Evolutionary conservation across 2,113 vertebrate species (phyloP).

Genomic region (Oplegnathus fasciatus): DNA sequence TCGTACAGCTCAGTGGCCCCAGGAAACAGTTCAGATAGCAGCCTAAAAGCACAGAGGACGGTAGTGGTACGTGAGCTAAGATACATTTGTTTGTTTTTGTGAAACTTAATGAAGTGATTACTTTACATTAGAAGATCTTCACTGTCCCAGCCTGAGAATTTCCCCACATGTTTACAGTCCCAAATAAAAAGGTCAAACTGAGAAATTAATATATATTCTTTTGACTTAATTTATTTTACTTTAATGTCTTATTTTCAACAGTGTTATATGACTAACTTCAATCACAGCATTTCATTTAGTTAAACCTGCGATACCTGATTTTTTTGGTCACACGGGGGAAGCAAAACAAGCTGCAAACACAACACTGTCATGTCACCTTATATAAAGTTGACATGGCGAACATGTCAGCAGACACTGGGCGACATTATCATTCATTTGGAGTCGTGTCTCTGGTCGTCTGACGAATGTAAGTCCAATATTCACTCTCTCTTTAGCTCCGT

Average conservation of each 20-base stretch:
- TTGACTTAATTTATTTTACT: not conserved
- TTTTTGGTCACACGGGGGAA: not conserved
- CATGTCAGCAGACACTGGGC: not conserved
- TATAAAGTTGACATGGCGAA: not conserved
- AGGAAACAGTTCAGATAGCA: constrained; percentile 94
- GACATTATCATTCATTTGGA: constrained; percentile 17
- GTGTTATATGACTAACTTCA: not conserved
- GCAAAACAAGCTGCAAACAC: not conserved
- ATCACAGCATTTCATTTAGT: not conserved
- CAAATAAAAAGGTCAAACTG: not conserved
- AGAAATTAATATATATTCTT: not conserved
- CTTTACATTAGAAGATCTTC: not conserved
- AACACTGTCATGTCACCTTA: not conserved
- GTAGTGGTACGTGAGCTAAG: not conserved
- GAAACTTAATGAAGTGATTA: not conserved
- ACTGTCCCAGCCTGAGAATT: not conserved
- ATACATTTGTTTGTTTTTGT: not conserved
- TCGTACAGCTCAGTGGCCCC: constrained; percentile 91
- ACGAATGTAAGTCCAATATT: constrained; percentile 6
- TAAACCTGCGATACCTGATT: not conserved
- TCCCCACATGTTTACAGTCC: not conserved
- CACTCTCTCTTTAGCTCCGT: constrained; percentile 12
- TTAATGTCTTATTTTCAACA: not conserved
- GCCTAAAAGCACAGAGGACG: constrained; percentile 76
- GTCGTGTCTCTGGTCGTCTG: not conserved